A percentile compares a stretch with the other conserved stretches of the same genome.
phyloP scores from a whole-genome alignment of 1,140 invertebrate genomes.

The Gryon sp. region DNA sequence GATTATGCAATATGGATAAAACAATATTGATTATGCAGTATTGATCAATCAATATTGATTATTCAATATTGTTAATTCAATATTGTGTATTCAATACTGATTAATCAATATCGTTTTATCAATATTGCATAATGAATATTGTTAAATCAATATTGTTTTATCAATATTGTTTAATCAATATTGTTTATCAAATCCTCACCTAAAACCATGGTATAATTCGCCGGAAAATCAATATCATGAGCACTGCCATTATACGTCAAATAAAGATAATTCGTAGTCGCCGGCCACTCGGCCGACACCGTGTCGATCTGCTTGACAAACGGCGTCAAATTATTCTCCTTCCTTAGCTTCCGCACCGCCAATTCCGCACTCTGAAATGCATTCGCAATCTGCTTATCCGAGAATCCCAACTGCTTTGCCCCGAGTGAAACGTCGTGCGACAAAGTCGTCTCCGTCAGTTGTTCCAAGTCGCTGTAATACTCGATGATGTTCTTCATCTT shows the following conservation, averaged over 20 bases:
- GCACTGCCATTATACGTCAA: conserved; percentile 95
- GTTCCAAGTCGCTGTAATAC: conserved; percentile 84
- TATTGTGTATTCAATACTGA: too few species aligned
- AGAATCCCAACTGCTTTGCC: conserved; percentile 97
- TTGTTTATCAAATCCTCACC: too few species aligned
- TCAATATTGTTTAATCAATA: not conserved
- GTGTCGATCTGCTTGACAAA: conserved; percentile 99
- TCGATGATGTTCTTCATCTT: conserved; percentile 96
- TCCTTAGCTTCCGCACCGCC: conserved; percentile 86
- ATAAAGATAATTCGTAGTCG: conserved; percentile 98
- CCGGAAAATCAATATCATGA: conserved; percentile 92
- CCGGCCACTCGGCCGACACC: conserved; percentile 99
- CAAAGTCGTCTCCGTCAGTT: conserved; percentile 81
- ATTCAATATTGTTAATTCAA: too few species aligned
- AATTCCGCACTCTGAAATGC: conserved; percentile 93
- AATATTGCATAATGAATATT: too few species aligned
- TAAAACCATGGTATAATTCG: conserved; percentile 90
- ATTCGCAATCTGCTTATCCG: conserved; percentile 96
- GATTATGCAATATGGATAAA: too few species aligned
- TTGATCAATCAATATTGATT: too few species aligned
- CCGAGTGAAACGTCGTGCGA: conserved; percentile 83
- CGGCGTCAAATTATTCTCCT: conserved; percentile 88
- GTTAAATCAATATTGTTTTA: not conserved
- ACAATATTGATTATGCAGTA: too few species aligned
- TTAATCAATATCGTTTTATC: too few species aligned